A percentile compares a stretch with the other conserved stretches of the same genome.
phyloP scores from a whole-genome alignment of 1,140 invertebrate species.

The Nasonia longicornis region DNA sequence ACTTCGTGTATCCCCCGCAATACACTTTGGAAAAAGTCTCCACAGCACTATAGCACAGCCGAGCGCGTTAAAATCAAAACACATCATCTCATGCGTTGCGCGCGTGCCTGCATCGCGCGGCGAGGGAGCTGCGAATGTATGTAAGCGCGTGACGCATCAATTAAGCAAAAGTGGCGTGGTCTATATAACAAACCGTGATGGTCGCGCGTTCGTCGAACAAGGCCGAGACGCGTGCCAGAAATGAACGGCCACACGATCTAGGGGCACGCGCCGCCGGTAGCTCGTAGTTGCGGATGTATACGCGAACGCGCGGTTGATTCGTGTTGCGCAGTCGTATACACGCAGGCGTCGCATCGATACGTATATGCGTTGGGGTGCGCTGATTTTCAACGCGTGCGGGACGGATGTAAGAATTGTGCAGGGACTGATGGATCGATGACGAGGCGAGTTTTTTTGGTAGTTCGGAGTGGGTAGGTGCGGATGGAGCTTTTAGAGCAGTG shows the following conservation, averaged over 20 bases:
- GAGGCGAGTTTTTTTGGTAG: background rate
- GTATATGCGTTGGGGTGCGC: background rate
- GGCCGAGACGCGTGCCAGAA: constrained; percentile 42
- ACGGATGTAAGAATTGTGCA: background rate
- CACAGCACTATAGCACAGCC: background rate
- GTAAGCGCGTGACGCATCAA: constrained; percentile 36
- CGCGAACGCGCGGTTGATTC: background rate
- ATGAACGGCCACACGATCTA: constrained; percentile 43
- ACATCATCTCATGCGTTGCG: background rate
- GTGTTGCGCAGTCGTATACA: constrained; percentile 48
- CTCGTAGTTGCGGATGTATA: constrained; percentile 43
- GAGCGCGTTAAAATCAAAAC: constrained; percentile 38
- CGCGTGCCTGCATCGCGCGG: background rate
- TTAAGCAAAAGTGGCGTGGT: constrained; percentile 39
- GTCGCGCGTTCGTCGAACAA: constrained; percentile 45
- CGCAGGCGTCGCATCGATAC: constrained; percentile 27
- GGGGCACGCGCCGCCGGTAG: constrained; percentile 19
- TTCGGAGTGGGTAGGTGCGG: too few species aligned
- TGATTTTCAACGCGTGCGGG: background rate
- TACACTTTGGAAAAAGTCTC: too few species aligned
- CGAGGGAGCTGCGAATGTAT: background rate
- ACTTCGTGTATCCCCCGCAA: too few species aligned
- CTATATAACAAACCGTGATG: constrained; percentile 18
- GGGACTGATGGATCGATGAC: background rate
- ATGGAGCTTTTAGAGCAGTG: too few species aligned